phyloP scores from a whole-genome alignment of 2,113 vertebrate species.

The Microtus oregoni region DNA sequence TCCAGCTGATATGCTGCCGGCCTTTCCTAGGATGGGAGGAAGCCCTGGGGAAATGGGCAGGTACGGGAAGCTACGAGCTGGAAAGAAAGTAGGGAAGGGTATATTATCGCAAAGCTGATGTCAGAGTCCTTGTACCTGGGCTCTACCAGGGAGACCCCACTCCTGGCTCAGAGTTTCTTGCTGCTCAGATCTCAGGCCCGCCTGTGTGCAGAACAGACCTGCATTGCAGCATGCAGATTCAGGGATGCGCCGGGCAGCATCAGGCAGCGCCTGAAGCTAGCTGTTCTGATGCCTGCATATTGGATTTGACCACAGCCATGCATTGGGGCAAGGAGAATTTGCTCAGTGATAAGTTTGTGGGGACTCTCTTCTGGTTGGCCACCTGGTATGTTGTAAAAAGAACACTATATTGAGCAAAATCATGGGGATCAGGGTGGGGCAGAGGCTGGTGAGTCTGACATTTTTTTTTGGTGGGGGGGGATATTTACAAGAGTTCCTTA shows the following conservation, averaged over 20 bases:
- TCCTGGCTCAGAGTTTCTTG: background rate
- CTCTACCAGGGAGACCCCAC: background rate
- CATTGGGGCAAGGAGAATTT: background rate
- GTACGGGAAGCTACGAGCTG: background rate
- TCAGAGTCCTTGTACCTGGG: background rate
- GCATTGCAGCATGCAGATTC: rapidly evolving
- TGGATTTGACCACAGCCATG: background rate
- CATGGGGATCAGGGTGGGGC: background rate
- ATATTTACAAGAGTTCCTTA: conserved; percentile 52
- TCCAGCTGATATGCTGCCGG: background rate
- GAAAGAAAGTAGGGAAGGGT: background rate
- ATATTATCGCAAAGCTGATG: background rate
- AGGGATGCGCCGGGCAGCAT: rapidly evolving
- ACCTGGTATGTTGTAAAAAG: background rate
- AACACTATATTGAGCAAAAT: background rate
- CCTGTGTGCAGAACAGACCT: rapidly evolving
- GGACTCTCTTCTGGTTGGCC: background rate
- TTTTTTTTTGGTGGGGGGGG: background rate
- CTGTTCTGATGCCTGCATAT: background rate
- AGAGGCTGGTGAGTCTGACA: background rate
- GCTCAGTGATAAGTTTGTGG: background rate
- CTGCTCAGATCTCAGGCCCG: background rate
- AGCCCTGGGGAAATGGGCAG: background rate
- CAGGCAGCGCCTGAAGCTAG: rapidly evolving
- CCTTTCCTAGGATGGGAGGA: background rate